A percentile compares a stretch with the other conserved stretches of the same genome.
Conservation (phyloP, 2,113 vertebrate genomes). For the Seriola dumerili region DNA sequence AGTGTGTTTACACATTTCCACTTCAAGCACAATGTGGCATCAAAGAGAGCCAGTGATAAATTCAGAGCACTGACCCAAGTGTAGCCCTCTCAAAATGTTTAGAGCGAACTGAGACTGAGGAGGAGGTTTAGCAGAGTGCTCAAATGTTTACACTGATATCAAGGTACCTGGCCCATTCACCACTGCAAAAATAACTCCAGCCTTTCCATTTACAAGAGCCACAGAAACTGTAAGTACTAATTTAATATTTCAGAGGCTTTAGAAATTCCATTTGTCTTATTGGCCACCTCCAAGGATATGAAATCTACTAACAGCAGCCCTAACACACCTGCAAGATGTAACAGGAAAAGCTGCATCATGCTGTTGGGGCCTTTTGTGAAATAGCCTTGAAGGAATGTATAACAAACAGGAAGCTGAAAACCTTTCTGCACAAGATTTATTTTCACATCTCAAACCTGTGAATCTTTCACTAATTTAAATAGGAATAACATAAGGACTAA, state of each 20-base stretch:
- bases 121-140: conserved; percentile 19
- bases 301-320: neutral
- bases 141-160: conserved; percentile 53
- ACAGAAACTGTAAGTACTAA: neutral
- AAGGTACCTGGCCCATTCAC: conserved; percentile 16
- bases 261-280: neutral
- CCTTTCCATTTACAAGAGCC: neutral
- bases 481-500: conserved; percentile 1
- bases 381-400: conserved; percentile 29
- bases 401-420: neutral
- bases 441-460: conserved; percentile 1
- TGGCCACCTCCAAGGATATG: neutral
- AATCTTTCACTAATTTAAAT: conserved; percentile 8
- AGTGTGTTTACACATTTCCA: conserved; percentile 55
- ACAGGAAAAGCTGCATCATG: conserved; percentile 23
- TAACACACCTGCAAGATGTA: conserved; percentile 17
- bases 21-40: conserved; percentile 45
- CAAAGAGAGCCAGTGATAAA: conserved; percentile 53
- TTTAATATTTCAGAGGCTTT: neutral
- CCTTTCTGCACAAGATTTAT: neutral
- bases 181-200: conserved; percentile 18
- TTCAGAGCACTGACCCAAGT: conserved; percentile 33
- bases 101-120: conserved; percentile 29
- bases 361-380: conserved; percentile 11
- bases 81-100: conserved; percentile 50